These are phyloP conservation scores for Onchidella celtica DNA, from an alignment of 2,888 invertebrate species.

Conservation along the genomic window DNA sequence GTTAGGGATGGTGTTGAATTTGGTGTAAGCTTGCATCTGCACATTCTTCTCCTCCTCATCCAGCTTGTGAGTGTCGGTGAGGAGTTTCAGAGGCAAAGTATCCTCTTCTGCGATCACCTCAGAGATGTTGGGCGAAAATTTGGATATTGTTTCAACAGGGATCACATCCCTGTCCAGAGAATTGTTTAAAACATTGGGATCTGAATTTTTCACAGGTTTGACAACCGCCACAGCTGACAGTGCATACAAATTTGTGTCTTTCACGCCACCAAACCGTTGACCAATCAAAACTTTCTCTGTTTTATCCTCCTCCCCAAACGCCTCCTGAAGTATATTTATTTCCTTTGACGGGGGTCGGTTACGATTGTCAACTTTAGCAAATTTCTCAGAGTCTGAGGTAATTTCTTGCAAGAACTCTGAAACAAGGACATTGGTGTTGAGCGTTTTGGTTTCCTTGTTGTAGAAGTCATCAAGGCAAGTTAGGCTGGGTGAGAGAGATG, in stretches of 20 bases:
- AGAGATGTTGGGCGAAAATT: constrained; percentile 4
- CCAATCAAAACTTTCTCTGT: constrained; percentile 52
- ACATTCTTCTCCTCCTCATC: constrained; percentile 73
- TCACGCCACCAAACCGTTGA: constrained; percentile 56
- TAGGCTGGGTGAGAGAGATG: constrained; percentile 47
- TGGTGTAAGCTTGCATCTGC: constrained; percentile 71
- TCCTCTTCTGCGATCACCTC: constrained; percentile 18
- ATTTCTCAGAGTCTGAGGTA: constrained; percentile 83
- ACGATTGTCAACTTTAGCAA: constrained; percentile 81
- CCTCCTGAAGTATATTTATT: constrained; percentile 77
- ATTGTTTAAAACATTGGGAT: constrained; percentile 51
- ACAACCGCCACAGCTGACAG: neutral
- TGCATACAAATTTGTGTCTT: constrained; percentile 66
- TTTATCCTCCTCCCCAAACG: constrained; percentile 54
- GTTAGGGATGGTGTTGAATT: constrained; percentile 67
- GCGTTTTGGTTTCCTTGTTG: constrained; percentile 84
- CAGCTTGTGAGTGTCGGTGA: constrained; percentile 30
- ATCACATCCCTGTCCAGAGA: constrained; percentile 47
- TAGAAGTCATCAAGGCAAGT: constrained; percentile 81
- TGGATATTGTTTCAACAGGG: constrained; percentile 29
- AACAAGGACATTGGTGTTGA: constrained; percentile 83
- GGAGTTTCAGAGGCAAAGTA: constrained; percentile 16
- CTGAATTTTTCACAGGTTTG: constrained; percentile 29
- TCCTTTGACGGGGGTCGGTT: constrained; percentile 80
- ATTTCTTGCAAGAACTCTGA: constrained; percentile 80